Evolutionary conservation across 2,797 vertebrate species (phyloP), one percentile per base, ranked within the genome.

Genomic region (Oreonectes daqikongensis): DNA sequence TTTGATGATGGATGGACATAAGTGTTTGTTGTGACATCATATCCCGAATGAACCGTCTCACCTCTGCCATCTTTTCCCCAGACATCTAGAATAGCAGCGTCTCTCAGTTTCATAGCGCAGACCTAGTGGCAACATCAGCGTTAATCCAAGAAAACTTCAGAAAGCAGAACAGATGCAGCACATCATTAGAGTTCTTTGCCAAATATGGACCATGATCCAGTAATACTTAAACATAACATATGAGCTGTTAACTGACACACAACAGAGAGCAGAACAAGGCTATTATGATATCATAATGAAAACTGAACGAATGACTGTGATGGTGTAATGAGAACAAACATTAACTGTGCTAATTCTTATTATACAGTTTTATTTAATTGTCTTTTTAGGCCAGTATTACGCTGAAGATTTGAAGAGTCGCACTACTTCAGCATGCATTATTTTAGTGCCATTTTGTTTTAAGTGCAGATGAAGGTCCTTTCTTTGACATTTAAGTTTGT

Each of bases 191-290:
- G 10, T 9, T 24, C 52, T 68, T 59, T 30, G 52, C 63, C 64
- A 79, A 72, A 70, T 72, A 46, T 71, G 63, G 40, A 67, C 24
- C 4, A 3, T 18, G 35, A 61, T 57, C 24, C 40, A 55, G 53
- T 57, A 38, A 26, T 75, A 68, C 9, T 46, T 40, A 52, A 24
- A 26, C 40, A 14, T 59, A 53, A 77, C 14, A 24, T 48, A 77
- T 1, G 75, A 80, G 75, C 71, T 72, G 71, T 57, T 11, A 63
- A 61, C 75, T 75, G 78, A 78, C 40, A 46, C 57, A 60, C 57
- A 78, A 26, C 77, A 74, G 73, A 40, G 28, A 42, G 38, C 8
- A 57, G 66, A 68, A 32, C 48, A 55, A 38, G 15, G 48, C 61
- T 9, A 28, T 73, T 40, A 72, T 57, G 69, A 77, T 42, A 68